Evolutionary conservation across 2,113 vertebrate species (phyloP), one percentile per base, ranked within the genome.

Genomic region (Anser brachyrhynchus): DNA sequence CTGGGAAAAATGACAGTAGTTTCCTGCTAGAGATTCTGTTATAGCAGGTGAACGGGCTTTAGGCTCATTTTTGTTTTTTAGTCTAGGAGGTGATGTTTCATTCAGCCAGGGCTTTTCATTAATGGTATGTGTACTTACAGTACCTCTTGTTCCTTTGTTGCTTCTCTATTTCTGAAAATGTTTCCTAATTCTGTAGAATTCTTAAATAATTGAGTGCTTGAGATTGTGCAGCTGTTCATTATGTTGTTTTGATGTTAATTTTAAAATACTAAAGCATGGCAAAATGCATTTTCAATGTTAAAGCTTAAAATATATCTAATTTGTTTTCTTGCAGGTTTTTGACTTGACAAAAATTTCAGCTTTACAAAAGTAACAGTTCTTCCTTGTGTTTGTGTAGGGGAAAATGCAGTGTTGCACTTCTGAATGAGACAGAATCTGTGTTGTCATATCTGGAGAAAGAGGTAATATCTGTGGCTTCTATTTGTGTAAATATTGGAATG

Each of bases 401-500:
- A 84, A 99, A 99, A 97, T 99, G 99, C 98, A 99, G 98, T 52
- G 99, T 99, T 85, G 99, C 99, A 5, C 98, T 99, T 96, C 97
- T 99, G 96, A 99, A 99, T 69, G 99, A 99, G 95, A 99, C 99
- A 5, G 99, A 99, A 93, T 98, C 98, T 5, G 99, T 99, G 83
- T 97, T 99, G 80, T 99, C 99, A 2, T 99, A 99, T 97, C 98
- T 99, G 96, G 99, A 99, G 91, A 99, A 99, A 98, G 99, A 99
- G 99, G 99, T 99, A 98, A 98, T 79, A 35, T n/a, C 43, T 16
- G 5, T 84, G 17, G 57, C 61, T 93, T 78, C 16, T 64, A 0
- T 73, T 93, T 25, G 25, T 20, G 4, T 77, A 41, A 75, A 79
- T 75, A 43, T 13, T 80, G 37, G 13, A 43, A 39, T 51, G 49